Evolutionary conservation across 2,888 invertebrate genomes (phyloP).

Genomic region (Megamerina dolium): DNA sequence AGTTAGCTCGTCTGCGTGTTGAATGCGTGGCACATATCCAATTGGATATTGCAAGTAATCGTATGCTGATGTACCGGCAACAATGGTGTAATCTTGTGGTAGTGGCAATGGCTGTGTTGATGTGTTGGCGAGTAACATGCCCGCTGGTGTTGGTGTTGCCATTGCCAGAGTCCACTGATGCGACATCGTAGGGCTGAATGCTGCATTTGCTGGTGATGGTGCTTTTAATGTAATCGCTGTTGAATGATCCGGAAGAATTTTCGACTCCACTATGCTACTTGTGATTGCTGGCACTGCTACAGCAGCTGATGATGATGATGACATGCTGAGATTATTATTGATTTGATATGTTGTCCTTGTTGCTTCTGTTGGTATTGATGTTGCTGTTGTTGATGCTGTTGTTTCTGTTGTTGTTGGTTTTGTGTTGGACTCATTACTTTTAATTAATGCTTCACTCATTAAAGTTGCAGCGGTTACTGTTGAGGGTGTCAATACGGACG

Average conservation of each 20-base stretch:
- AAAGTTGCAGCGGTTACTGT: too few relatives aligned
- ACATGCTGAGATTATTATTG: not conserved
- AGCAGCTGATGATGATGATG: slow-evolving; percentile 1
- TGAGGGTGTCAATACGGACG: slow-evolving; percentile 7
- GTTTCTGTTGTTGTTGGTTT: too few relatives aligned
- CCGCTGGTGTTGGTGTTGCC: slow-evolving; percentile 28
- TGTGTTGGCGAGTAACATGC: slow-evolving; percentile 29
- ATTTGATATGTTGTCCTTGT: not conserved
- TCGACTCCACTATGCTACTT: too few relatives aligned
- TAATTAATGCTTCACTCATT: too few relatives aligned
- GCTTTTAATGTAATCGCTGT: not conserved
- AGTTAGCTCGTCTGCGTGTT: not conserved
- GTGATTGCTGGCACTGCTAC: not conserved
- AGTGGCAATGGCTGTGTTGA: not conserved
- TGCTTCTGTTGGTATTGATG: too few relatives aligned
- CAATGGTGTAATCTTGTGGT: not conserved
- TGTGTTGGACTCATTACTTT: too few relatives aligned
- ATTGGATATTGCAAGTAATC: slow-evolving; percentile 13
- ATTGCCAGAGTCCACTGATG: slow-evolving; percentile 35
- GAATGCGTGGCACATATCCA: slow-evolving; percentile 6
- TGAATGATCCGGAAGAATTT: too few relatives aligned
- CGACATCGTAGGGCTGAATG: slow-evolving; percentile 1
- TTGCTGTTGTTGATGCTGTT: too few relatives aligned
- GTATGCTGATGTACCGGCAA: not conserved
- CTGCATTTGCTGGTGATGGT: slow-evolving; percentile 1